Conservation (phyloP, 35 echinoderm and acorn worm species). For the Diadema setosum region DNA sequence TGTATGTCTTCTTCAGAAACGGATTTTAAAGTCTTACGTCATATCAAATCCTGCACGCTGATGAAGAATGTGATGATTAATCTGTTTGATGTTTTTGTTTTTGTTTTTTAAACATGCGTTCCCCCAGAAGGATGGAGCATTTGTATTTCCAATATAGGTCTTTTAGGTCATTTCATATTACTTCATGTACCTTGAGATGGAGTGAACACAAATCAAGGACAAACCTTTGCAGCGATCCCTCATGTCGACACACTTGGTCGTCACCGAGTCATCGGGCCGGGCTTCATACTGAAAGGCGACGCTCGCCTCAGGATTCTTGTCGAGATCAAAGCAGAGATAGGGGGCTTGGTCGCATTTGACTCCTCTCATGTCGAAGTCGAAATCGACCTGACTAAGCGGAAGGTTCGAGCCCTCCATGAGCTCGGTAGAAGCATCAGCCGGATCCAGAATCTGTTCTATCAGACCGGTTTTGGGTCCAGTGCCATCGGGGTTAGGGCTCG, state of each 20-base stretch:
- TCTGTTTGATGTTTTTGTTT: no score
- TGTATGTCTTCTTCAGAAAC: no score
- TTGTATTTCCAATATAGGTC: no score
- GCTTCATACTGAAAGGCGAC: slow-evolving; percentile 40
- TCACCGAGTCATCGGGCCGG: slow-evolving; percentile 20
- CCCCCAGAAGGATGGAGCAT: no score
- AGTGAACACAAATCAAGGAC: no score
- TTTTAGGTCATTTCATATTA: no score
- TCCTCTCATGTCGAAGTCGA: slow-evolving; percentile 53
- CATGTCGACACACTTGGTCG: slow-evolving; percentile 3
- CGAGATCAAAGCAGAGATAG: slow-evolving; percentile 65
- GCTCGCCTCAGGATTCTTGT: slow-evolving; percentile 50
- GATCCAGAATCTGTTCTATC: neutral
- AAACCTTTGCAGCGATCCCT: slow-evolving; percentile 34
- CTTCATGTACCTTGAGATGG: no score
- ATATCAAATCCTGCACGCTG: no score
- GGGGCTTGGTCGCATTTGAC: slow-evolving; percentile 37
- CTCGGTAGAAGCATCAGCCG: neutral
- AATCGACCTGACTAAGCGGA: slow-evolving; percentile 41
- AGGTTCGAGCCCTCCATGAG: slow-evolving; percentile 21
- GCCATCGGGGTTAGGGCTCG: neutral
- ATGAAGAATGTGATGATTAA: no score
- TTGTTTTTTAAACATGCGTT: no score
- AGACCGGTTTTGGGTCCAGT: neutral
- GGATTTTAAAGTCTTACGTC: no score